Conservation (phyloP, 2,797 vertebrate species). For the Acanthurus leucopareius region DNA sequence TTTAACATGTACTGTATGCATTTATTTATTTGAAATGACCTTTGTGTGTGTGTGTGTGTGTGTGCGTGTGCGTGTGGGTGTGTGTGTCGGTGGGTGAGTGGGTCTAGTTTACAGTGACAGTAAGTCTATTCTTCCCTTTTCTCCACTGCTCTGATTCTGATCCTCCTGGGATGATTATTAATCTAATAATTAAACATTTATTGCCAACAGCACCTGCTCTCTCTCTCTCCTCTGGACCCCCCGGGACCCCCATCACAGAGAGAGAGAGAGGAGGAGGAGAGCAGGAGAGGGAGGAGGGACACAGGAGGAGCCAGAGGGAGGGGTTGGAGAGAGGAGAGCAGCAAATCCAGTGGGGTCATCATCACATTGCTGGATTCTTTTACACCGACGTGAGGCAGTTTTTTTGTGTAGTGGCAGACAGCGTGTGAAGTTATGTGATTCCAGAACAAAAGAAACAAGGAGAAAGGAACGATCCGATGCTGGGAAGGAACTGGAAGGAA, state of each 20-base stretch:
- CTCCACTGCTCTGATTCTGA: conserved; percentile 42
- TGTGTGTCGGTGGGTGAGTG: conserved; percentile 46
- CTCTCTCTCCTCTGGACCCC: conserved; percentile 79
- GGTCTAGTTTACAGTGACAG: conserved; percentile 60
- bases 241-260: conserved; percentile 74
- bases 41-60: too few species aligned
- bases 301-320: conserved; percentile 81
- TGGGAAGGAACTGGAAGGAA: conserved; percentile 69
- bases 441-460: conserved; percentile 84
- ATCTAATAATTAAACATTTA: conserved; percentile 96
- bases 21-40: too few species aligned
- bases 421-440: conserved; percentile 90
- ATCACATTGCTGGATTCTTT: conserved; percentile 87
- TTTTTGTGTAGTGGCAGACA: conserved; percentile 73
- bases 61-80: not conserved
- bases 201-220: conserved; percentile 93
- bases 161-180: conserved; percentile 90
- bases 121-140: conserved; percentile 67
- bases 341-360: conserved; percentile 84
- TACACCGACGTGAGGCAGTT: conserved; percentile 78
- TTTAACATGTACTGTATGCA: conserved; percentile 47
- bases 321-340: conserved; percentile 83
- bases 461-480: conserved; percentile 75
- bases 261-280: conserved; percentile 46
- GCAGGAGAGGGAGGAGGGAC: conserved; percentile 64